Evolutionary conservation across 2,888 invertebrate genomes (phyloP), one percentile per base, ranked within the genome.

Genomic region (Drosophila ezoana): DNA sequence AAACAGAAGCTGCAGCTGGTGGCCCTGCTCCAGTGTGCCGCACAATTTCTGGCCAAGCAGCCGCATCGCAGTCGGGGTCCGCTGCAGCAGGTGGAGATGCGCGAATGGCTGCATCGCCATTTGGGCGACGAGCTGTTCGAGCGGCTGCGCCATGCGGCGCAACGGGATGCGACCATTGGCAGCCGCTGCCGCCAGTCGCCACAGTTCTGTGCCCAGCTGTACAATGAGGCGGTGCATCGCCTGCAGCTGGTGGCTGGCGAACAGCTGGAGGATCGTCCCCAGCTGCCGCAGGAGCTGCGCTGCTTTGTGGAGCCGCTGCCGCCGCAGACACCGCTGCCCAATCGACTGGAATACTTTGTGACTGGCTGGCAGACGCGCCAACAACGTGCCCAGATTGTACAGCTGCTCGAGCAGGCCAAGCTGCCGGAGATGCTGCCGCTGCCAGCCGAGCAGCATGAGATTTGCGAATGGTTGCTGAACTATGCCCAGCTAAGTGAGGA

Each of bases 181-280:
- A 44, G 35, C 0, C 87, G 92, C 88, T 91, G 93, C 85, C 90
- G 87, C 18, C 70, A 54, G 2, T 64, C 80, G 10, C 95, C 54
- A 90, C 93, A 81, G 93, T 94, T 82, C 45, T 93, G 95, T 6
- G 93, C 95, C 13, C 91, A 92, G 54, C 92, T 96, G 49, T 95
- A 95, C 85, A 96, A 96, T 87, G 93, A 94, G 76, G 95, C 95
- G 23, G 93, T 96, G 20, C 93, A 93, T 49, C 94, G 94, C 79
- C 90, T 96, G 49, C 94, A 93, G 40, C 90, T 93, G 44, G 93
- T 95, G 51, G 92, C 95, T 35, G 93, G 94, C 33, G 93, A 95
- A 89, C 93, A 94, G 72, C 91, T 94, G 40, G 93, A 93, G 9
- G 93, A 94, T 72, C 94, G 94, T 74, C 93, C 94, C 0, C 93